Conservation (phyloP, 2,888 invertebrate species). For the Augochlorella aurata region DNA sequence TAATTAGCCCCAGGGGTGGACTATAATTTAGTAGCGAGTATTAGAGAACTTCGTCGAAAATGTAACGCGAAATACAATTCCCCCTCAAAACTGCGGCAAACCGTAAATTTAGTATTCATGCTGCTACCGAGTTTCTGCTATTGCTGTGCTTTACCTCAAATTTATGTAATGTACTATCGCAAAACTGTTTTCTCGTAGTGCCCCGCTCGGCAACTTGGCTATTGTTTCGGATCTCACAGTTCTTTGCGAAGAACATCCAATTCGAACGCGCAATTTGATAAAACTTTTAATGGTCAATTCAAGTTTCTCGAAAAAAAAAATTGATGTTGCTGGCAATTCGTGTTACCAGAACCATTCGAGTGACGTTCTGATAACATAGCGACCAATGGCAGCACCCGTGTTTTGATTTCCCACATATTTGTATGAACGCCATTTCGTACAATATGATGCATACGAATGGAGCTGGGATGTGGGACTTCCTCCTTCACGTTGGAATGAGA, state of each 20-base stretch:
- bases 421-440: slow-evolving; percentile 65
- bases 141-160: slow-evolving; percentile 45
- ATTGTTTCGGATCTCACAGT: not conserved
- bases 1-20: slow-evolving; percentile 38
- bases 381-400: slow-evolving; percentile 36
- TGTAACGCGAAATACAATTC: slow-evolving; percentile 40
- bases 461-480: slow-evolving; percentile 67
- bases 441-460: slow-evolving; percentile 57
- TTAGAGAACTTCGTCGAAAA: slow-evolving; percentile 46
- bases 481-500: not conserved
- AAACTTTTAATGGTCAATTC: not conserved
- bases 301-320: not conserved
- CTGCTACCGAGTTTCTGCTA: slow-evolving; percentile 46
- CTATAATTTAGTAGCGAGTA: slow-evolving; percentile 31
- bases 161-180: slow-evolving; percentile 46
- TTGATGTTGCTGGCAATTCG: slow-evolving; percentile 51
- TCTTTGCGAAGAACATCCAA: not conserved
- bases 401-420: slow-evolving; percentile 64
- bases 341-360: slow-evolving; percentile 54
- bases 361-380: slow-evolving; percentile 65
- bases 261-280: not conserved
- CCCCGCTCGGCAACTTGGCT: not conserved
- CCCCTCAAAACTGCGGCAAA: slow-evolving; percentile 38
- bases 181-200: slow-evolving; percentile 27
- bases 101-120: slow-evolving; percentile 45